A percentile compares a stretch with the other conserved stretches of the same genome.
Evolutionary conservation across 2,113 vertebrate genomes (phyloP).

Genomic region (Numenius arquata): DNA sequence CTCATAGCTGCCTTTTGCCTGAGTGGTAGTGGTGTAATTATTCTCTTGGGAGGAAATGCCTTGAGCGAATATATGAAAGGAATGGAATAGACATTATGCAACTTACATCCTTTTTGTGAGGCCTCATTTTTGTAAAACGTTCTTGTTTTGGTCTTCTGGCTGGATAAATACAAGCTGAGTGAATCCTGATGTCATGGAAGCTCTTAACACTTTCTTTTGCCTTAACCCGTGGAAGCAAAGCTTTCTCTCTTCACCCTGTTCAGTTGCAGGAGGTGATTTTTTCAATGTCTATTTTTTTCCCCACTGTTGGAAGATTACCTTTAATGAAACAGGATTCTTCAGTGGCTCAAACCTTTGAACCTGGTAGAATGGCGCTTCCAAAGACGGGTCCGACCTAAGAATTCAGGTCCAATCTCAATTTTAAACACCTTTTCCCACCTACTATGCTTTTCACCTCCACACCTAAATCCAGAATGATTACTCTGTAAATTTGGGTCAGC

Average conservation of each 20-base stretch:
- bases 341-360: not conserved
- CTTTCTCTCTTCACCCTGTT: not conserved
- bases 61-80: conserved; percentile 33
- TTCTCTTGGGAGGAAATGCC: conserved; percentile 51
- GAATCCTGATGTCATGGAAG: conserved; percentile 7
- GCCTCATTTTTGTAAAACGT: not conserved
- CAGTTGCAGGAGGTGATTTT: not conserved
- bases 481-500: not conserved
- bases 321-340: not conserved
- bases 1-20: conserved; percentile 25
- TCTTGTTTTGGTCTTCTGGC: conserved; percentile 18
- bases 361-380: not conserved
- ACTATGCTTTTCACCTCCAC: not conserved
- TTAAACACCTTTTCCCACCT: not conserved
- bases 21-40: conserved; percentile 45
- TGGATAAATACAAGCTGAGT: not conserved
- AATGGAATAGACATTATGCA: conserved; percentile 47
- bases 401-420: not conserved
- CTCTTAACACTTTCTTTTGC: not conserved
- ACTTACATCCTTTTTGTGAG: not conserved
- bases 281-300: not conserved
- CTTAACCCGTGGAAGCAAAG: not conserved
- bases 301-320: not conserved
- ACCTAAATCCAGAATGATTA: not conserved
- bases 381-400: not conserved